Evolutionary conservation across 2,797 vertebrate genomes (phyloP), one percentile per base, ranked within the genome.

Genomic region (Stomatorhinus walkeri): DNA sequence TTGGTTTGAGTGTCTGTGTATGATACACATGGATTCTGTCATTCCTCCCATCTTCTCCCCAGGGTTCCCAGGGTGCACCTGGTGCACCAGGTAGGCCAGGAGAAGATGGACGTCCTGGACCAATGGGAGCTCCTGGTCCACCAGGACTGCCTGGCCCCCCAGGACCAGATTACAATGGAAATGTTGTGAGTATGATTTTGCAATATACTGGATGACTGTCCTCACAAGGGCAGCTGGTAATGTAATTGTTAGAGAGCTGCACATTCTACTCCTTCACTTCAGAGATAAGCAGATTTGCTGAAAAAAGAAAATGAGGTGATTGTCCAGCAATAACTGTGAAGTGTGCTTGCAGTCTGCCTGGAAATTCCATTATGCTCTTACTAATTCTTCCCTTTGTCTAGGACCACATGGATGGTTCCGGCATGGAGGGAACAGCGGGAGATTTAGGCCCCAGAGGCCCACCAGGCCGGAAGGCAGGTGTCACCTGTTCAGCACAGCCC

Each of bases 331-430:
- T 6, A 16, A 79, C 8, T 43, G 68, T 76, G 28, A 0, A 76
- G 68, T 16, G 12, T 76, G 68, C 28, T 64, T n/a, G 40, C 40
- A n/a, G 43, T 48, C 19, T 83, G 43, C 79, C 5, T n/a, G 43
- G 43, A 48, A 46, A 83, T 83, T 6, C 43, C 1, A 0, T 46
- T n/a, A 83, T 24, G 49, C 49, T 9, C 32, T 43, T 24, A 87
- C 32, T 24, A n/a, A 46, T 14, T 49, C 12, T 14, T 83, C 36
- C 88, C 5, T 91, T 87, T 94, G 88, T 91, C 51, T 88, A 99
- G 98, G 97, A 97, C 0, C 98, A 98, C 91, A 97, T 98, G 96
- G 98, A 99, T 91, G 97, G 96, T 5, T 99, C 98, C 0, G 97
- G 95, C 0, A 93, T 95, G 22, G 85, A 92, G 8, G 87, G 93